Evolutionary conservation across 2,888 invertebrate species (phyloP).

Genomic region (Hylaea fasciaria): DNA sequence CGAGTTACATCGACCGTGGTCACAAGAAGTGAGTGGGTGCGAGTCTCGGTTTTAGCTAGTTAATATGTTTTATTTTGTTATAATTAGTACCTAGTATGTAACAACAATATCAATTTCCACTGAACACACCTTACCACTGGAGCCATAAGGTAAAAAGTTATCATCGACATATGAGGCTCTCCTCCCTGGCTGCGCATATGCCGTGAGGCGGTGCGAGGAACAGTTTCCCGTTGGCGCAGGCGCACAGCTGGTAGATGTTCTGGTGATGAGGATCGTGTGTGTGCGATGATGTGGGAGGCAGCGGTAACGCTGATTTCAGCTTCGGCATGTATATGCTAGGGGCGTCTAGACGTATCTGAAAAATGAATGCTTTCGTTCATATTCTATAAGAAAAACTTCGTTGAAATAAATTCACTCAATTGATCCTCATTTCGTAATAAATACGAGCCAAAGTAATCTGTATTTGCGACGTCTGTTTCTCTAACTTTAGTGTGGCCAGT

Average conservation of each 20-base stretch:
- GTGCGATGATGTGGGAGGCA: conserved; percentile 79
- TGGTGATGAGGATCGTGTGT: conserved; percentile 84
- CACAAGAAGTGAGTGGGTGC: too few species aligned
- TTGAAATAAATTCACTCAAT: too few species aligned
- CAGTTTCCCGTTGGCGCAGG: conserved; percentile 95
- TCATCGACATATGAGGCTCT: conserved; percentile 83
- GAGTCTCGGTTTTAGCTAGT: not conserved
- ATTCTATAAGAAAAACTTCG: too few species aligned
- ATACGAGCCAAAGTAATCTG: too few species aligned
- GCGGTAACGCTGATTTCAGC: conserved; percentile 85
- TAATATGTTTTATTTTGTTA: not conserved
- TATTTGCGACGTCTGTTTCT: too few species aligned
- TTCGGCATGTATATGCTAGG: conserved; percentile 88
- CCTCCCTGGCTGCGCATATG: conserved; percentile 87
- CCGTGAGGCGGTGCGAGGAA: conserved; percentile 94
- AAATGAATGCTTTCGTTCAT: not conserved
- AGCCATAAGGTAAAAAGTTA: conserved; percentile 5
- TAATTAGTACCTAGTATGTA: not conserved
- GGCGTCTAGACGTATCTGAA: conserved; percentile 87
- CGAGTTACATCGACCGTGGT: too few species aligned
- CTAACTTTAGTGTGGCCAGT: too few species aligned
- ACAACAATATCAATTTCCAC: not conserved
- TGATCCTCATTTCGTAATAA: too few species aligned
- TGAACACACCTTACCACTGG: too few species aligned
- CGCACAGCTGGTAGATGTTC: conserved; percentile 94